Evolutionary conservation across 2,113 vertebrate genomes (phyloP), one percentile per base, ranked within the genome.

Genomic region (Paedocypris sp.): DNA sequence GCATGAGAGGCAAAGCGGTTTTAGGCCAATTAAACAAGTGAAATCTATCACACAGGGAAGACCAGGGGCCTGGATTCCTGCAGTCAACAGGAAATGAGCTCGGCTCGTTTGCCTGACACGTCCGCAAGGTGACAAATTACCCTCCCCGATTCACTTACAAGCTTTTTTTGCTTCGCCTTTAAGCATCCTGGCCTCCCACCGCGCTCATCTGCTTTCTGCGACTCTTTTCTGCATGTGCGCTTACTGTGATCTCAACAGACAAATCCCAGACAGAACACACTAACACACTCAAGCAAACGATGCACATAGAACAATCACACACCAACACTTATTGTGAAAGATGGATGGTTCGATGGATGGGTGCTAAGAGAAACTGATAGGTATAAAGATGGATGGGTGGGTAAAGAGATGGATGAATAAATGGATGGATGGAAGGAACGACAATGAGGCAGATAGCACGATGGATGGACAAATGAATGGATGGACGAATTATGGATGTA

Each of bases 31-130:
- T 86, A 83, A 83, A 84, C 77, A 22, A 69, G 63, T 58, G 72
- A 83, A 82, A 86, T 86, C 81, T 76, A 84, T 84, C 76, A 83
- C 78, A 73, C 8, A 43, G 69, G 73, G 72, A 56, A 58, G 52
- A 62, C 32, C 52, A 59, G 45, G 47, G 42, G 23, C 62, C 67
- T 72, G 70, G 78, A 78, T 81, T 85, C 80, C 82, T 82, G 80
- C 78, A 79, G 79, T 77, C 76, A 83, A 83, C 80, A 85, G 83
- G 80, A 86, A 85, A 86, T 83, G 78, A 82, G 82, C 81, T 73
- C 68, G 74, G 72, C 79, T 81, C 75, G 78, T 83, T 85, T 83
- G 79, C 80, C 79, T 80, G 80, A 83, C 73, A 73, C 68, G 63
- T 68, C 66, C 59, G 68, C 67, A 53, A 68, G 68, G 75, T 82